A percentile compares a stretch with the other conserved stretches of the same genome.
Evolutionary conservation across 23 tunicate species (phyloP).

Genomic region (Halocynthia aurantium): DNA sequence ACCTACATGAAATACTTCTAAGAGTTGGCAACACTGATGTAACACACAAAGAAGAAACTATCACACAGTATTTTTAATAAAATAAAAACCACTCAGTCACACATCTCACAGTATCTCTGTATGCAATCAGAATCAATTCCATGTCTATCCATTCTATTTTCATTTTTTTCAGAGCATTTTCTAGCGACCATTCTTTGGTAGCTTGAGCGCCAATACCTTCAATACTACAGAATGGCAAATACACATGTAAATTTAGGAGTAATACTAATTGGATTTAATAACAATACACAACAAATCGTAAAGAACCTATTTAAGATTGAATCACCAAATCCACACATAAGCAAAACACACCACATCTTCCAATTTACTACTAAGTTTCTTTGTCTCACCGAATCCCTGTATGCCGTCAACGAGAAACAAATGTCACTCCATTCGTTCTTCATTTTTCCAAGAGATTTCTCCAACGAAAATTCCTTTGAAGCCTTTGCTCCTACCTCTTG

Average conservation of each 20-base stretch:
- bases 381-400: slow-evolving; percentile 85
- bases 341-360: background rate
- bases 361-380: too few species aligned
- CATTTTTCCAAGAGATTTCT: slow-evolving; percentile 78
- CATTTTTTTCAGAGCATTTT: slow-evolving; percentile 48
- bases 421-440: slow-evolving; percentile 88
- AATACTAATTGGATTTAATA: background rate
- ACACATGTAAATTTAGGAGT: background rate
- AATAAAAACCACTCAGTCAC: too few species aligned
- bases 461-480: slow-evolving; percentile 90
- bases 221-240: slow-evolving; percentile 1
- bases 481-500: slow-evolving; percentile 78
- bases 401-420: slow-evolving; percentile 59
- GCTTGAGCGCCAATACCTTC: slow-evolving; percentile 36
- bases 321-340: background rate
- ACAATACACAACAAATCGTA: background rate
- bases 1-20: too few species aligned
- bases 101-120: slow-evolving; percentile 43
- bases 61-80: too few species aligned
- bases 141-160: slow-evolving; percentile 34
- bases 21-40: too few species aligned
- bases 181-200: slow-evolving; percentile 50
- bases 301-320: slow-evolving; percentile 1
- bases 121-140: slow-evolving; percentile 23
- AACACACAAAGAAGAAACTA: too few species aligned